These are phyloP conservation scores for Symphodus melops DNA, from an alignment of 2,113 vertebrate genomes.

Conservation along the genomic window DNA sequence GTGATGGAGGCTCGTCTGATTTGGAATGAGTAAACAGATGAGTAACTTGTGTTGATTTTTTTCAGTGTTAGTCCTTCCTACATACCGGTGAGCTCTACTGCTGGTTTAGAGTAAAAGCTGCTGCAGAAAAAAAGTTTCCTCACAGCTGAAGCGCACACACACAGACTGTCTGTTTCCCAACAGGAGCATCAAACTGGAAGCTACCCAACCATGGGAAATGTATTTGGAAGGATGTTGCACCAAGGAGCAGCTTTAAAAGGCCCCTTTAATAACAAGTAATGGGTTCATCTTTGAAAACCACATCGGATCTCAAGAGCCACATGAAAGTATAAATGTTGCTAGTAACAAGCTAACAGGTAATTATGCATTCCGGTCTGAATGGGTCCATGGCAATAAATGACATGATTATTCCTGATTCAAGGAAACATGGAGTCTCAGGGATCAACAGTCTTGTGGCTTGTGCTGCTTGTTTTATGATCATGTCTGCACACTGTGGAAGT, in stretches of 20 bases:
- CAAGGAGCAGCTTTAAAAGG: conserved; percentile 30
- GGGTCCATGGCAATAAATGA: conserved; percentile 52
- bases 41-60: conserved; percentile 1
- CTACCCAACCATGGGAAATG: conserved; percentile 25
- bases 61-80: not conserved
- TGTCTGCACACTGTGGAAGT: conserved; percentile 54
- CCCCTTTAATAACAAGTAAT: conserved; percentile 60
- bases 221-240: conserved; percentile 58
- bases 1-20: conserved; percentile 29
- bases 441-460: conserved; percentile 32
- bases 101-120: conserved; percentile 1
- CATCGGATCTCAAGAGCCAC: conserved; percentile 69
- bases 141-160: not conserved
- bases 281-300: conserved; percentile 65
- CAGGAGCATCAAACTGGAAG: not conserved
- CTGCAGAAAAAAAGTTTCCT: not conserved
- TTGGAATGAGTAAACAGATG: conserved; percentile 26
- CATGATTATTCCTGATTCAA: conserved; percentile 62
- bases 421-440: conserved; percentile 33
- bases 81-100: not conserved
- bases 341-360: conserved; percentile 65
- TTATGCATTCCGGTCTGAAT: conserved; percentile 53
- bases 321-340: conserved; percentile 59
- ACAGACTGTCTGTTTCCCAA: not conserved
- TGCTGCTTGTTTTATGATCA: conserved; percentile 63